Evolutionary conservation across 1,140 invertebrate genomes (phyloP), one percentile per base, ranked within the genome.

Genomic region (Orussus abietinus): DNA sequence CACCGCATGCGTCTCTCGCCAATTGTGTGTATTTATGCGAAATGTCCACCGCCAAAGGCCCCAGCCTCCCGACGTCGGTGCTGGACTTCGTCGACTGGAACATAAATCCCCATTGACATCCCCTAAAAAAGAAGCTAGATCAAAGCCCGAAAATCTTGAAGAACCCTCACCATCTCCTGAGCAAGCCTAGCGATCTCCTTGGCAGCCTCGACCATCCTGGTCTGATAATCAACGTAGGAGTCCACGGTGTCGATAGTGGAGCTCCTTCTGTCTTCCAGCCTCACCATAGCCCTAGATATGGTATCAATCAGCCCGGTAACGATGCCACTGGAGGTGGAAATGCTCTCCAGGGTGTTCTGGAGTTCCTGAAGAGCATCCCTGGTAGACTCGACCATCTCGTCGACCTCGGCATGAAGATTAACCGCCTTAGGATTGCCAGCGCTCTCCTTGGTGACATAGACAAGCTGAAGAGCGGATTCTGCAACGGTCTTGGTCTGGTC

Each of bases 211-310:
- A 98, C 92, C 94, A 99, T 98, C 40, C 92, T 78, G 0, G 95
- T 97, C 67, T 99, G 96, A 69, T 94, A 96, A 69, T 98, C 93
- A 2, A 96, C 95, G 64, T 92, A 98, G 30, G 79, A 83, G 38
- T 86, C 84, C 38, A 75, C 59, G 21, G 49, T 77, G 59, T 57
- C 80, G 51, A 66, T 56, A 0, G 59, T 65, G 4, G 70, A 72
- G 35, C 68, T 68, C 22, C 70, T 62, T 51, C 85, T 79, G 55
- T 89, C 84, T 6, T 86, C 84, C 36, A 96, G 78, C 18, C 84
- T 75, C 0, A 85, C 81, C 63, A 96, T 91, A 1, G 92, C 82
- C 32, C 92, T 80, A 18, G 85, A 88, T 26, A 99, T 85, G 15
- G 86, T 87, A 57, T 98, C 94, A 36, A 98, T 85, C 28, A 98